Evolutionary conservation across 2,797 vertebrate species (phyloP), one percentile per base, ranked within the genome.

Genomic region (Coilia nasus): DNA sequence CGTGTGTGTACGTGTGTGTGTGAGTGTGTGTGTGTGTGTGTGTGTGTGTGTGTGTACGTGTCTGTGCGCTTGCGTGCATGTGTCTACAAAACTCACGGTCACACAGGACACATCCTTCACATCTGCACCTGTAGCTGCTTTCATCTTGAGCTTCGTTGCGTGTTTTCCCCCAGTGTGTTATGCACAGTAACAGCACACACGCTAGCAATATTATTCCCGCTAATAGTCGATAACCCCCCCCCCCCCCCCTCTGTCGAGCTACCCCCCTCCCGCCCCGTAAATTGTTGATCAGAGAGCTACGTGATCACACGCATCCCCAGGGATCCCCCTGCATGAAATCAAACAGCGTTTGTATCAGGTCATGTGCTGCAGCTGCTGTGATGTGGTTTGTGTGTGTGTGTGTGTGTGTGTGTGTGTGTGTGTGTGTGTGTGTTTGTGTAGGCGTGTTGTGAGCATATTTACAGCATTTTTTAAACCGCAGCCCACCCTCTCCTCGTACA

Each of bases 21-120:
- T 84, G 17, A 83, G 21, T 86, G 23, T 82, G 28, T 85, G 59
- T 23, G 47, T 84, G 59, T 84, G 59, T 67, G 2, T 81, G 3
- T 60, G 6, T 56, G 21, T 75, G 62, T 28, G 62, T 28, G 62
- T 81, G 81, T 11, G 0, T 64, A 57, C 21, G 2, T 62, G 59
- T 2, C 19, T 23, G 59, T 62, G 21, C 7, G 59, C 14, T 9
- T 21, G 15, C 10, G 15, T 60, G 57, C 10, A 10, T 60, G 57
- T 60, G 57, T n/a, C 9, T 15, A n/a, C 23, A 2, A 54, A 14
- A 25, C 10, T 9, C n/a, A 25, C 60, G 11, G 6, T 23, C 60
- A 64, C 6, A 25, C 6, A 9, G 60, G 23, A n/a, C 57, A 21
- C 57, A 6, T 59, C 19, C 57, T 59, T 21, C 6, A 21, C 19